These are phyloP conservation scores for Aeoliscus strigatus DNA, from an alignment of 2,797 vertebrate genomes.

Conservation along the genomic window DNA sequence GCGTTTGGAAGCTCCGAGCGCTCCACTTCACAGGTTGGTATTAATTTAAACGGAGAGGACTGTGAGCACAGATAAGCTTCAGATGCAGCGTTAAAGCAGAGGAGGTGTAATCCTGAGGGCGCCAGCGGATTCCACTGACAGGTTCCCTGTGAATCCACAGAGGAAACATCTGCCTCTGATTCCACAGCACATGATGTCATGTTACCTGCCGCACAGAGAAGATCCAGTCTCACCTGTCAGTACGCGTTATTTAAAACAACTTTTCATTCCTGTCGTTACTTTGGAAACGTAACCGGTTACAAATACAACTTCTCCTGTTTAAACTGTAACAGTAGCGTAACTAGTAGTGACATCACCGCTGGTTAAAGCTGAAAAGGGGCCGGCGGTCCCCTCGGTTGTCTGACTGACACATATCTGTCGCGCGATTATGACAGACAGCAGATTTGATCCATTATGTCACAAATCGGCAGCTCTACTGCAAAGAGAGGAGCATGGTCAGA, in stretches of 20 bases:
- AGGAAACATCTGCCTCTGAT: constrained; percentile 51
- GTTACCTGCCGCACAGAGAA: constrained; percentile 52
- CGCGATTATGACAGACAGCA: constrained; percentile 1
- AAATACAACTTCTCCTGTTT: no score
- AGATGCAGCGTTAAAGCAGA: constrained; percentile 17
- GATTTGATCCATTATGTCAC: constrained; percentile 10
- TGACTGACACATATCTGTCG: constrained; percentile 10
- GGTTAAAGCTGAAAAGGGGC: no score
- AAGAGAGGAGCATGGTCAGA: constrained; percentile 1
- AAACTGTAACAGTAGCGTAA: no score
- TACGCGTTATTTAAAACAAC: constrained; percentile 19
- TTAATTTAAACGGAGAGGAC: not conserved
- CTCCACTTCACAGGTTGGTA: constrained; percentile 1
- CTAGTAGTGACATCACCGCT: no score
- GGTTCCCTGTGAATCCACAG: constrained; percentile 48
- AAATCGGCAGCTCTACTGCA: constrained; percentile 12
- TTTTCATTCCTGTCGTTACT: no score
- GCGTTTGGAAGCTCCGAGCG: not conserved
- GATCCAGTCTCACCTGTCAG: constrained; percentile 23
- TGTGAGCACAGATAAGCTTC: constrained; percentile 1
- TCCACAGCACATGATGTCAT: constrained; percentile 37
- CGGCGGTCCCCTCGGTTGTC: constrained; percentile 1
- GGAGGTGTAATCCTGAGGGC: constrained; percentile 26
- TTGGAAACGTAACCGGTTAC: no score
- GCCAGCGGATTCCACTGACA: constrained; percentile 35